A percentile compares a stretch with the other conserved stretches of the same genome.
Evolutionary conservation across 2,888 invertebrate genomes (phyloP).

Genomic region (Mimachlamys varia): DNA sequence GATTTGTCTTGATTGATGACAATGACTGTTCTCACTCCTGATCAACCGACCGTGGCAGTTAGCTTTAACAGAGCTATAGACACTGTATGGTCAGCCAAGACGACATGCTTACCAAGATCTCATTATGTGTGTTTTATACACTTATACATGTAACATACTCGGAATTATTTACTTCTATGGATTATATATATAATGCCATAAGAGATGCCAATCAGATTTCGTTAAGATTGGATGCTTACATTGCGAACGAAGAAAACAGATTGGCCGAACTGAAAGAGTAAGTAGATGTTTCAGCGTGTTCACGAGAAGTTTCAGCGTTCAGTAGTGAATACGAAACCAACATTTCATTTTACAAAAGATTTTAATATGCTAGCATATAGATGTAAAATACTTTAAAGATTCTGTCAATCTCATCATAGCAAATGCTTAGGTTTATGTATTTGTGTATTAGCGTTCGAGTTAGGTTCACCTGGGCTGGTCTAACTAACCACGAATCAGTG

Average conservation of each 20-base stretch:
- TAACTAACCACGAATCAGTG: too few relatives aligned
- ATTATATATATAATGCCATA: neutral
- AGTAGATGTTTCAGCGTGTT: neutral
- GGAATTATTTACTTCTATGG: slow-evolving; percentile 5
- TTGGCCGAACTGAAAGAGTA: slow-evolving; percentile 10
- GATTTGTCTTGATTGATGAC: slow-evolving; percentile 6
- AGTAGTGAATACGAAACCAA: neutral
- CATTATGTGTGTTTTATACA: neutral
- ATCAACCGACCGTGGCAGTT: slow-evolving; percentile 12
- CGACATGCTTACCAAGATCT: neutral
- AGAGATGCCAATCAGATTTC: slow-evolving; percentile 6
- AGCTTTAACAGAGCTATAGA: neutral
- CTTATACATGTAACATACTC: neutral
- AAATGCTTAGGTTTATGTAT: neutral
- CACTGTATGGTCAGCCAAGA: slow-evolving; percentile 2
- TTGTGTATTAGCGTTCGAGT: neutral
- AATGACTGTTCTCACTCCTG: neutral
- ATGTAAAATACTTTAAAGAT: neutral
- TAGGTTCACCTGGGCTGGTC: neutral
- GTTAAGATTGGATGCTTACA: neutral
- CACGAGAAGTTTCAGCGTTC: neutral
- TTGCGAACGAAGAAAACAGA: neutral
- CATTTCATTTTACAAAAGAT: too few relatives aligned
- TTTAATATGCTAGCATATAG: too few relatives aligned
- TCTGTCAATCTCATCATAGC: neutral